Percentiles rank a stretch among this genome's conserved stretches.
These are phyloP conservation scores for Oryzias sinensis DNA, from an alignment of 2,797 vertebrate species.

Conservation along the genomic window DNA sequence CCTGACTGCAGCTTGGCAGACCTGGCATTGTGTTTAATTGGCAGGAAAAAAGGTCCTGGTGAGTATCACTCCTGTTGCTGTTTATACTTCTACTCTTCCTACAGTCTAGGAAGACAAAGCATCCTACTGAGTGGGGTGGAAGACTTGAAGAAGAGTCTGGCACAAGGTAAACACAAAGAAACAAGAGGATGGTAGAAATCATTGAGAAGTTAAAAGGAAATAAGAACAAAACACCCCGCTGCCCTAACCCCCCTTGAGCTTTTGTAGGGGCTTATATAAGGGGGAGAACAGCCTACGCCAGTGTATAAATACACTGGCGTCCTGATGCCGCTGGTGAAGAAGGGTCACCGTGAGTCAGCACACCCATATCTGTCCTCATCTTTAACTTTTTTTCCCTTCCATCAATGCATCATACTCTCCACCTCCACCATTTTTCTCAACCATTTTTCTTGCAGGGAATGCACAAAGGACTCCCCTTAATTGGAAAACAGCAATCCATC, in stretches of 20 bases:
- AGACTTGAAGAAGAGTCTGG: constrained; percentile 38
- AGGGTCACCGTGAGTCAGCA: constrained; percentile 75
- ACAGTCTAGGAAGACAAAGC: constrained; percentile 45
- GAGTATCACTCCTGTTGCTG: constrained; percentile 51
- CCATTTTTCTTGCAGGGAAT: constrained; percentile 31
- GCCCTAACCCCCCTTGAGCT: constrained; percentile 46
- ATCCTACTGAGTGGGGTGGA: constrained; percentile 40
- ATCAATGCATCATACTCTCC: constrained; percentile 51
- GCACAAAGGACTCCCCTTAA: constrained; percentile 51
- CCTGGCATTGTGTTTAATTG: constrained; percentile 48
- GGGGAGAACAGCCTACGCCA: constrained; percentile 71
- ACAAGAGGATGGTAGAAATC: neutral
- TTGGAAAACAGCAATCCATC: constrained; percentile 40
- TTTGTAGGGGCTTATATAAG: constrained; percentile 70
- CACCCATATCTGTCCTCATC: constrained; percentile 72
- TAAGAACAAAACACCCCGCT: constrained; percentile 54
- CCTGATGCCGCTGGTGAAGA: constrained; percentile 64
- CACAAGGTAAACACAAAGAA: constrained; percentile 29
- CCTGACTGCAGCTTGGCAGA: constrained; percentile 40
- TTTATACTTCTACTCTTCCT: constrained; percentile 45
- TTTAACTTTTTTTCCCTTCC: constrained; percentile 31
- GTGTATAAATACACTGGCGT: constrained; percentile 78
- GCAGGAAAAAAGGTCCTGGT: constrained; percentile 29
- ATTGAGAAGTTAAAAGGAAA: constrained; percentile 17
- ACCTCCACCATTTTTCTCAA: constrained; percentile 43